Evolutionary conservation across 1,140 invertebrate genomes (phyloP).

Genomic region (Pachyrhynchus sulphureomaculatus): DNA sequence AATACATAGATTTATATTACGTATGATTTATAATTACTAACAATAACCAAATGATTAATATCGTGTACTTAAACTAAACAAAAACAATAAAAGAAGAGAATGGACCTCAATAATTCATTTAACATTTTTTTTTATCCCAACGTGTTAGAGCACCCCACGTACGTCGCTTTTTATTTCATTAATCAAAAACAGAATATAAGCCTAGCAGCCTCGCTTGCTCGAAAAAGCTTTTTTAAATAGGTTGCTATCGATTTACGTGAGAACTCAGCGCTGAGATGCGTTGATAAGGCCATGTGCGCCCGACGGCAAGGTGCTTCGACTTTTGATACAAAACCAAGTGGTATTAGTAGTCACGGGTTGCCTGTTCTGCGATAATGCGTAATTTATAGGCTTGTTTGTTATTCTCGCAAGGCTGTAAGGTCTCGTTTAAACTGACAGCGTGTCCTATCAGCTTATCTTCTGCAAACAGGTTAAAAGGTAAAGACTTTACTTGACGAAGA

Average conservation of each 20-base stretch:
- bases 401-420: constrained; percentile 35
- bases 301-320: constrained; percentile 15
- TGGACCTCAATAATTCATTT: no score
- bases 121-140: no score
- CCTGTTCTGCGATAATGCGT: constrained; percentile 33
- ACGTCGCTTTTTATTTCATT: no score
- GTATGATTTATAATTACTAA: no score
- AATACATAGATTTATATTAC: no score
- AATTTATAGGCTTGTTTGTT: constrained; percentile 41
- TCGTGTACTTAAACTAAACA: no score
- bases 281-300: constrained; percentile 19
- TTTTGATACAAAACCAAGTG: constrained; percentile 15
- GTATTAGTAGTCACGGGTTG: constrained; percentile 24
- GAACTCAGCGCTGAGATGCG: constrained; percentile 16
- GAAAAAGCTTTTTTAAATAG: no score
- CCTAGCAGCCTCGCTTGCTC: no score
- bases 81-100: no score
- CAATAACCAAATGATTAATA: no score
- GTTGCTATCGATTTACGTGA: constrained; percentile 21
- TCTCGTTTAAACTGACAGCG: constrained; percentile 37
- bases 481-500: neutral
- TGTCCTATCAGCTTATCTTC: constrained; percentile 43
- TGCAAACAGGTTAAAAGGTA: constrained; percentile 33
- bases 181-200: no score
- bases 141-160: no score